Conservation (phyloP, 1,140 invertebrate species). For the Danaus plexippus region DNA sequence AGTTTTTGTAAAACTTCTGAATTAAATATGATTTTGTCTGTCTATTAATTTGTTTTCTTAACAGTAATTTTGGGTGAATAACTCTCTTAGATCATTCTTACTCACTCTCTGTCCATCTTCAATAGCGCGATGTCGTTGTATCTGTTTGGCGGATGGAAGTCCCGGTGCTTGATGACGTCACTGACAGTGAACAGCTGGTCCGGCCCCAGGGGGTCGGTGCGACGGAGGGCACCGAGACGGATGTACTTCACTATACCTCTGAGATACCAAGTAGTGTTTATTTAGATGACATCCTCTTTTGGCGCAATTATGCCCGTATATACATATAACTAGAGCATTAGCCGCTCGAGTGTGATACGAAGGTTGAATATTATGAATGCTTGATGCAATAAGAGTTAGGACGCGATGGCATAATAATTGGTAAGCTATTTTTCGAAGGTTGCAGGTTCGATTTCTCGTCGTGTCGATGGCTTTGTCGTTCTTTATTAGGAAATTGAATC, state of each 20-base stretch:
- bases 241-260: constrained; percentile 20
- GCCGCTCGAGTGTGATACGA: constrained; percentile 29
- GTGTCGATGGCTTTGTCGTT: too few species aligned
- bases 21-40: too few species aligned
- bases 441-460: too few species aligned
- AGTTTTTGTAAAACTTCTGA: too few species aligned
- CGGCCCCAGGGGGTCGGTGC: constrained; percentile 8
- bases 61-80: too few species aligned
- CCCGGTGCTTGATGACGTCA: constrained; percentile 21
- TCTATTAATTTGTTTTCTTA: too few species aligned
- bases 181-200: constrained; percentile 15
- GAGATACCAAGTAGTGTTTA: not conserved
- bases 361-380: constrained; percentile 30
- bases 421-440: too few species aligned
- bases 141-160: constrained; percentile 22
- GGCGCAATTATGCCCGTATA: too few species aligned
- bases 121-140: constrained; percentile 33
- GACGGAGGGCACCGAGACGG: constrained; percentile 14
- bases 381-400: too few species aligned
- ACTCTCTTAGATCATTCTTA: not conserved
- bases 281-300: too few species aligned
- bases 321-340: constrained; percentile 31
- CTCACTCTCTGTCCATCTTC: constrained; percentile 28
- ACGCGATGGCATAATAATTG: too few species aligned
- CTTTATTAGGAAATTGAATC: too few species aligned